Evolutionary conservation across 64 coral and sea anemone genomes (phyloP).

Genomic region (Astreopora myriophthalma): DNA sequence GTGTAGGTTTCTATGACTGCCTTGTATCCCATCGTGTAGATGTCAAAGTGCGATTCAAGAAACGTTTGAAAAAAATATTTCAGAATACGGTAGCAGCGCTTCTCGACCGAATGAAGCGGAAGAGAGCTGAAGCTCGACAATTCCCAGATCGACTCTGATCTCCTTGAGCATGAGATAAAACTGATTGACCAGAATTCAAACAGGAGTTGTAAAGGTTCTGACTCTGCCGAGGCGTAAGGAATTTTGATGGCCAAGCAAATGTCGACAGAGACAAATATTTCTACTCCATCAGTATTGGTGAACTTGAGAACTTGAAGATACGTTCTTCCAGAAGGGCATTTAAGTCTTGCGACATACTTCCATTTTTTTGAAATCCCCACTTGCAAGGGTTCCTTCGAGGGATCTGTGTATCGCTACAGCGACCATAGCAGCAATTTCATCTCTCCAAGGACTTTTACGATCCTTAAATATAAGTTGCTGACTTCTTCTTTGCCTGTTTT

Average conservation of each 20-base stretch:
- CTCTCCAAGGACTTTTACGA: slow-evolving; percentile 40
- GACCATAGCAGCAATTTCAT: slow-evolving; percentile 61
- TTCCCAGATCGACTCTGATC: slow-evolving; percentile 18
- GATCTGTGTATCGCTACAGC: slow-evolving; percentile 39
- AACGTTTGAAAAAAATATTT: slow-evolving; percentile 64
- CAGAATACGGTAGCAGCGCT: slow-evolving; percentile 38
- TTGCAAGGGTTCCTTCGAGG: neutral
- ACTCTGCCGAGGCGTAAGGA: neutral
- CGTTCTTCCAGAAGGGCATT: slow-evolving; percentile 10
- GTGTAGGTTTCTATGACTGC: slow-evolving; percentile 61
- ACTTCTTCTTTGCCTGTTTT: slow-evolving; percentile 49
- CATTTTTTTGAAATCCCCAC: slow-evolving; percentile 10
- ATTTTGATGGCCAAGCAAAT: slow-evolving; percentile 64
- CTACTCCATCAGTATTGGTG: neutral
- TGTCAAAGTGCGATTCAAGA: slow-evolving; percentile 47
- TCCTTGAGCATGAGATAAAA: slow-evolving; percentile 21
- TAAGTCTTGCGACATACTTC: slow-evolving; percentile 47
- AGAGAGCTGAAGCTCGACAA: neutral
- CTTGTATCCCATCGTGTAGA: slow-evolving; percentile 57
- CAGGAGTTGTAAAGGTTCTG: slow-evolving; percentile 33
- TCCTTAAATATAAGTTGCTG: slow-evolving; percentile 38
- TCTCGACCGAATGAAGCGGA: neutral
- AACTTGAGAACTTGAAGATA: slow-evolving; percentile 55
- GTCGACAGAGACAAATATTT: slow-evolving; percentile 55
- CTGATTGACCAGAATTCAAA: slow-evolving; percentile 70